Base-by-base conservation (phyloP, 2,797 vertebrate genomes). In the Ptychadena robeensis region DNA sequence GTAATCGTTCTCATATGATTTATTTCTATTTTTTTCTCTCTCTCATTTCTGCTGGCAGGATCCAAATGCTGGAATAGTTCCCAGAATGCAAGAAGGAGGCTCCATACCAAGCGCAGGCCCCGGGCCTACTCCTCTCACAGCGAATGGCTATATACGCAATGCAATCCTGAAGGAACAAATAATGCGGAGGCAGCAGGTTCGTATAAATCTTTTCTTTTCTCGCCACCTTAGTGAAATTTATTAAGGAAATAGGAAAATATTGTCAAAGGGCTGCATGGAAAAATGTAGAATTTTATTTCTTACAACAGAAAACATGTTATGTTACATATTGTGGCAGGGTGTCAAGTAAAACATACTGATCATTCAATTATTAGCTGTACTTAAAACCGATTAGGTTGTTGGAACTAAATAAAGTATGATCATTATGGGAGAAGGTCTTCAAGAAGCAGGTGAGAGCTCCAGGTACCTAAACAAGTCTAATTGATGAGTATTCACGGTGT, bases 111-210 rank as follows among this genome's bases (percentile, higher is more conserved):
- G 85, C 0, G 0, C 89, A 0, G 4, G 89, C 85, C 87, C 91
- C 0, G 89, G 89, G 53, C n/a, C 89, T 25, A 78, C 85, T 0
- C 86, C 79, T 25, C 69, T 86, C 8, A 86, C 90, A 0, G 88
- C 90, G 87, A 93, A 90, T 0, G 92, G 90, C 10, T 93, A 92
- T 86, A 91, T 89, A 88, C 91, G 89, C 80, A 92, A 93, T 87
- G 89, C 93, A 78, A 57, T 94, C 61, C 89, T 94, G 76, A 94
- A 93, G 85, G 93, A 89, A 85, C 93, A 94, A 80, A 91, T 93
- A 31, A 90, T 93, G 25, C 91, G 89, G 40, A 85, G 92, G 82
- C 92, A 91, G 83, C 86, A 91, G 86, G 86, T 90, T 85, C 0
- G 2, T 3, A 57, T 53, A 66, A 68, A 38, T 28, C n/a, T 59